Percentiles rank a stretch among this genome's conserved stretches.
Evolutionary conservation across 1,140 invertebrate species (phyloP).

Genomic region (Ruditapes philippinarum): DNA sequence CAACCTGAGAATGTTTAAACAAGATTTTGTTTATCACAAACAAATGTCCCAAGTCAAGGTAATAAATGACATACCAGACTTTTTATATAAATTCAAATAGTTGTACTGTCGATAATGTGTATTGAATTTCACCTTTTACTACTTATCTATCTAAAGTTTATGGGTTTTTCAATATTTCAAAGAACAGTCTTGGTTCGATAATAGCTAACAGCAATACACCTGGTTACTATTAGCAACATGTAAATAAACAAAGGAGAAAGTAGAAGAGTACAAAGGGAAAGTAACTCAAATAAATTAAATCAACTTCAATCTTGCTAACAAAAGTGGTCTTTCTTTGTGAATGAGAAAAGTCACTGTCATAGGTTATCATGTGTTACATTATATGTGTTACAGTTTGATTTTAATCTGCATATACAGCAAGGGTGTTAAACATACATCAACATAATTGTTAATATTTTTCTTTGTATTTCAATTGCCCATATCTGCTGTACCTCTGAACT

Average conservation of each 20-base stretch:
- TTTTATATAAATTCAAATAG: conserved; percentile 16
- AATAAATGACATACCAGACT: neutral
- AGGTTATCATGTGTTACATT: too few relatives aligned
- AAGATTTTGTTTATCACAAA: conserved; percentile 29
- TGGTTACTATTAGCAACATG: conserved; percentile 33
- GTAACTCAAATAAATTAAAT: neutral
- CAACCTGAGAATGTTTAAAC: neutral
- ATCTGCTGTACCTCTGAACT: too few relatives aligned
- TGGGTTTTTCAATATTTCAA: conserved; percentile 62
- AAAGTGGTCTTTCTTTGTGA: neutral
- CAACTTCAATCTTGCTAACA: neutral
- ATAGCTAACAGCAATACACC: conserved; percentile 29
- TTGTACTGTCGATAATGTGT: conserved; percentile 6
- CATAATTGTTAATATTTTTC: too few relatives aligned
- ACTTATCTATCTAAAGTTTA: conserved; percentile 52
- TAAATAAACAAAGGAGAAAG: conserved; percentile 52
- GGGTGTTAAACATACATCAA: too few relatives aligned
- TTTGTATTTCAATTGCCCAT: too few relatives aligned
- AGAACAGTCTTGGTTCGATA: conserved; percentile 47
- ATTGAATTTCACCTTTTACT: conserved; percentile 47
- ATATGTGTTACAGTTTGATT: too few relatives aligned
- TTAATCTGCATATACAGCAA: too few relatives aligned
- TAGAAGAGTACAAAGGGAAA: conserved; percentile 21
- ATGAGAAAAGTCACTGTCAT: neutral
- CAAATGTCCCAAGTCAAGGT: conserved; percentile 11